Evolutionary conservation across 1,140 invertebrate species (phyloP).

Genomic region (Philotrypesis tridentata): DNA sequence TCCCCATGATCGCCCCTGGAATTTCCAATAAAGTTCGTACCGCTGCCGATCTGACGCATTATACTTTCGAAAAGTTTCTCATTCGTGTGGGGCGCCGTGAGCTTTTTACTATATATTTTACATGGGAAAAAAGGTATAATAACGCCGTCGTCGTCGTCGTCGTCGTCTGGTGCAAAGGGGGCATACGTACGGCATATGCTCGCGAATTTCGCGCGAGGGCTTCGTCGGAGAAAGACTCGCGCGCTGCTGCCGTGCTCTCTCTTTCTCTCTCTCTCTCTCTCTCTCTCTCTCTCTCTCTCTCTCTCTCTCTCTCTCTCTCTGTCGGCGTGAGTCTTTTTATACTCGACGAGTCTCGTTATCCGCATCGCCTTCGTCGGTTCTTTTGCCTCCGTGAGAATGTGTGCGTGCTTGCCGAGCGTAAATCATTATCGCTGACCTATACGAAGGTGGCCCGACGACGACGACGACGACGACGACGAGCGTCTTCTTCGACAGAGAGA

Average conservation of each 20-base stretch:
- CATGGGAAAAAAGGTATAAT: too few relatives aligned
- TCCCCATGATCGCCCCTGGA: neutral
- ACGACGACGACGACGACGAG: neutral
- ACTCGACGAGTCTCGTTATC: neutral
- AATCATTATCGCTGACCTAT: conserved; percentile 29
- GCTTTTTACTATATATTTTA: too few relatives aligned
- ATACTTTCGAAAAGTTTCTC: neutral
- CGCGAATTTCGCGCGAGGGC: neutral
- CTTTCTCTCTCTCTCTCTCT: too few relatives aligned
- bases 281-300: too few relatives aligned
- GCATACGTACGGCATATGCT: too few relatives aligned
- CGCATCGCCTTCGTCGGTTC: neutral
- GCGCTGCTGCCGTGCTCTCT: too few relatives aligned
- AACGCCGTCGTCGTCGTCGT: too few relatives aligned
- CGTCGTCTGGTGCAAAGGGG: too few relatives aligned
- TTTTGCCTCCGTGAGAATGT: neutral
- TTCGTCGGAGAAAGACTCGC: neutral
- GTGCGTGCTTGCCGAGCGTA: neutral
- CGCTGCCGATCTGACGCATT: neutral
- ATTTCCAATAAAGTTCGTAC: neutral
- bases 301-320: too few relatives aligned
- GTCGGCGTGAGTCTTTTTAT: neutral
- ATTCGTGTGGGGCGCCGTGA: neutral
- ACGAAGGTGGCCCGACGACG: neutral
- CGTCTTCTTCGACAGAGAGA: neutral